Conservation (phyloP, 2,888 invertebrate genomes). For the Cistogaster globosa region DNA sequence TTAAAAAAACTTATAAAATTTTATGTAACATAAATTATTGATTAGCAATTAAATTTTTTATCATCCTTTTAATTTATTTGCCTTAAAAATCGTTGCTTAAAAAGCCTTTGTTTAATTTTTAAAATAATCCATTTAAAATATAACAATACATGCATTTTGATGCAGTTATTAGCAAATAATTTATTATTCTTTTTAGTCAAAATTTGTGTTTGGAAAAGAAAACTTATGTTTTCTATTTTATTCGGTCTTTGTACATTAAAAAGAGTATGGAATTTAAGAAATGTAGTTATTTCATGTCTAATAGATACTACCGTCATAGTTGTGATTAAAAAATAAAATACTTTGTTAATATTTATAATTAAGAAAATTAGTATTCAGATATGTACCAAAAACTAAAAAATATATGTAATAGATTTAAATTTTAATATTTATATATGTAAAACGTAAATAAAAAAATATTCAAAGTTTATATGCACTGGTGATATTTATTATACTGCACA, state of each 20-base stretch:
- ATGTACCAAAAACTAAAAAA: neutral
- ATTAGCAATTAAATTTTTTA: no score
- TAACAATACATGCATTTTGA: no score
- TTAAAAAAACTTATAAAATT: no score
- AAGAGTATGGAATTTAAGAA: neutral
- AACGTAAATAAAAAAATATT: constrained; percentile 34
- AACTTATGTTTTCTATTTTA: no score
- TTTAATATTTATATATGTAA: constrained; percentile 10
- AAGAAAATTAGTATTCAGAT: neutral
- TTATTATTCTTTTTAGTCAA: no score
- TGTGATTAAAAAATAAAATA: neutral
- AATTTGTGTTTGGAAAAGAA: no score
- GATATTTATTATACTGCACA: constrained; percentile 70
- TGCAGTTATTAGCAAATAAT: no score
- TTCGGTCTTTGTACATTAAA: neutral
- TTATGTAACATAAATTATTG: no score
- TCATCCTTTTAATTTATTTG: no score
- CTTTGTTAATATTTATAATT: neutral
- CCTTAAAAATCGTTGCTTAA: no score
- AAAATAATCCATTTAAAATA: no score
- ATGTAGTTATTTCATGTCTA: neutral
- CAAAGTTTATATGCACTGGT: constrained; percentile 66
- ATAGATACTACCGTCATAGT: neutral
- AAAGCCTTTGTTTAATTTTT: no score
- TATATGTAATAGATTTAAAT: constrained; percentile 1